Evolutionary conservation across 2,888 invertebrate species (phyloP).

Genomic region (Microchrysa polita): DNA sequence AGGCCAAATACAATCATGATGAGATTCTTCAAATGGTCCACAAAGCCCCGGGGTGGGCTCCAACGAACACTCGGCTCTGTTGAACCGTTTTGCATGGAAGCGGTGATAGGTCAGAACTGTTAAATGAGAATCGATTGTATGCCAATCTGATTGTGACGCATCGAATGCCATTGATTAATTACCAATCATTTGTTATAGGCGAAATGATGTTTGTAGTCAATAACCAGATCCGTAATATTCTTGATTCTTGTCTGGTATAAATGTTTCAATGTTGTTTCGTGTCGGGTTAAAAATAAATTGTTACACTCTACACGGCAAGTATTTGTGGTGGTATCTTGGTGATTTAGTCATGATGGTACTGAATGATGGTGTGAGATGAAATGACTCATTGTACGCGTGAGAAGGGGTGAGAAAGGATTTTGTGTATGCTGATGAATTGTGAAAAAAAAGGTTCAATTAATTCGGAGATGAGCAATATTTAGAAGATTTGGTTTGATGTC

Average conservation of each 20-base stretch:
- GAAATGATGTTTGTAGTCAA: slow-evolving; percentile 16
- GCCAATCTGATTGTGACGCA: slow-evolving; percentile 43
- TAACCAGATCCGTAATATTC: slow-evolving; percentile 14
- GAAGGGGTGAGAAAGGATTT: no score
- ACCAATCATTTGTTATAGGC: slow-evolving; percentile 34
- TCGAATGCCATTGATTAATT: slow-evolving; percentile 41
- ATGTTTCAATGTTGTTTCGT: no score
- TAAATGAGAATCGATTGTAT: slow-evolving; percentile 43
- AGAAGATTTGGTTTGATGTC: no score
- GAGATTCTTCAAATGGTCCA: not conserved
- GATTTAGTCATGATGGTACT: no score
- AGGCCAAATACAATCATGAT: not conserved
- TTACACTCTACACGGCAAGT: no score
- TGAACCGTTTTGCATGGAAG: slow-evolving; percentile 34
- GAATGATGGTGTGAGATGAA: no score
- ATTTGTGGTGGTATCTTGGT: no score
- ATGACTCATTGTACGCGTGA: no score
- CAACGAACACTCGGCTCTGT: slow-evolving; percentile 24
- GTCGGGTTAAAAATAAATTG: no score
- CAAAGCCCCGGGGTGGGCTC: not conserved
- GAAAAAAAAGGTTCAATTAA: no score
- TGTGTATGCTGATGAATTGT: no score
- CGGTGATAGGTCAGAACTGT: slow-evolving; percentile 42
- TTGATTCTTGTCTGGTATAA: not conserved
- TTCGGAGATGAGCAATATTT: no score